Base-by-base conservation (phyloP, 1,140 invertebrate genomes). In the Tetramorium alpestre region DNA sequence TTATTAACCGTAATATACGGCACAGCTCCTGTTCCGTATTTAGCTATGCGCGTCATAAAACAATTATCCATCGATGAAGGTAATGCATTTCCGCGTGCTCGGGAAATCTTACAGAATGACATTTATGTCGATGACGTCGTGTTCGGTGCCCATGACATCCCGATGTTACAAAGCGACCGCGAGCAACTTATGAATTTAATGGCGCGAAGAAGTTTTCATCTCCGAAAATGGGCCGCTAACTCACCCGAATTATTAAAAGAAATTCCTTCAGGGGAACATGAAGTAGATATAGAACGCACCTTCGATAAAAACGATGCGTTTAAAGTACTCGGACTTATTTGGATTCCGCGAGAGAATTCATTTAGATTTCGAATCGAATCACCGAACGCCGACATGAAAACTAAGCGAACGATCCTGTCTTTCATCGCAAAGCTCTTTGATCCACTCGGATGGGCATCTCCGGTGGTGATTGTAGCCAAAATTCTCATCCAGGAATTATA, bases 91-190 rank as follows among this genome's bases (percentile, higher is more conserved):
- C 73, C 54, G 1, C 16, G 4, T 0, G 22, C 72, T 0, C 18
- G 8, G 16, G 28, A 5, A 0, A 76, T 76, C 4, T 2, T 76
- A 2, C 0, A 58, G 25, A 41, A 33, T n/a, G 10, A 0, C 0
- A 38, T 51, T 41, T 81, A 81, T 8, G 78, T 70, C 1, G 49
- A 81, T 8, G 78, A 81, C 25, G 11, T 56, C 0, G 16, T 70
- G 5, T 81, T 69, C 28, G 41, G 65, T 0, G 65, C 65, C 0
- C 7, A 44, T 2, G 10, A 44, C 8, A 8, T 44, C 2, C 41
- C 5, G 22, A 25, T 22, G n/a, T 22, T 58, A 10, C 56, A 2
- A 1, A 16, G 25, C 3, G 5, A 13, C 18, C 22, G 22, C 0
- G 10, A 58, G n/a, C 64, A 65, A 41, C 7, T 65, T 0, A 10